Evolutionary conservation across 2,888 invertebrate species (phyloP).

Genomic region (Drosophila eohydei): DNA sequence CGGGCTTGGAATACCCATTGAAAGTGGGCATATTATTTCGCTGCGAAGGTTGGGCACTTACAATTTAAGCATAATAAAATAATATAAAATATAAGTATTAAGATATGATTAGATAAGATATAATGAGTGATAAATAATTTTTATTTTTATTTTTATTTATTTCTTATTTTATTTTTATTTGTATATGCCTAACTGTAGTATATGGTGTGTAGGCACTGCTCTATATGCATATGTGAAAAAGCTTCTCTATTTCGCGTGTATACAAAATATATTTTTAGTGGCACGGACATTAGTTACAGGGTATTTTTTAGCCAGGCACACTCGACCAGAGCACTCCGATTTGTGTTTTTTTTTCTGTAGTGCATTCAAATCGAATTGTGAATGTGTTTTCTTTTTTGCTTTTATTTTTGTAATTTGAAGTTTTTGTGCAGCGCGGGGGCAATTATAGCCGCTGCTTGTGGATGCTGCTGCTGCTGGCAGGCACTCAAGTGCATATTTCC

Average conservation of each 20-base stretch:
- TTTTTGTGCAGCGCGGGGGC: slow-evolving; percentile 38
- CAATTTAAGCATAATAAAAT: neutral
- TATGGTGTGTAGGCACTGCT: too few relatives aligned
- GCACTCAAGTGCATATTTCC: slow-evolving; percentile 77
- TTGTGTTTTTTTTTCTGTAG: neutral
- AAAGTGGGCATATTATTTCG: neutral
- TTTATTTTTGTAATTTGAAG: slow-evolving; percentile 53
- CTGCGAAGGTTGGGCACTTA: too few relatives aligned
- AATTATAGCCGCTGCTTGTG: slow-evolving; percentile 47
- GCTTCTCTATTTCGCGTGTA: too few relatives aligned
- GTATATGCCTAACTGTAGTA: too few relatives aligned
- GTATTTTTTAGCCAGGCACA: neutral
- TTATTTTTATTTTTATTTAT: too few relatives aligned
- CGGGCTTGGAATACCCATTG: neutral
- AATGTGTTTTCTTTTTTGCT: slow-evolving; percentile 27
- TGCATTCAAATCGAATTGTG: slow-evolving; percentile 48
- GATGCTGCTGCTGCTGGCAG: slow-evolving; percentile 39
- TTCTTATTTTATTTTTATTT: too few relatives aligned
- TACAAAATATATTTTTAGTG: neutral
- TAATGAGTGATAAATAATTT: too few relatives aligned
- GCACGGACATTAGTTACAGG: neutral
- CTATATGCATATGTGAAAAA: too few relatives aligned
- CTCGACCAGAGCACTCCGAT: neutral
- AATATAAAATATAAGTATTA: neutral
- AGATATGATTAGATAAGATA: too few relatives aligned